phyloP scores from a whole-genome alignment of 2,888 invertebrate genomes.

The Sinhomidia bicolor region DNA sequence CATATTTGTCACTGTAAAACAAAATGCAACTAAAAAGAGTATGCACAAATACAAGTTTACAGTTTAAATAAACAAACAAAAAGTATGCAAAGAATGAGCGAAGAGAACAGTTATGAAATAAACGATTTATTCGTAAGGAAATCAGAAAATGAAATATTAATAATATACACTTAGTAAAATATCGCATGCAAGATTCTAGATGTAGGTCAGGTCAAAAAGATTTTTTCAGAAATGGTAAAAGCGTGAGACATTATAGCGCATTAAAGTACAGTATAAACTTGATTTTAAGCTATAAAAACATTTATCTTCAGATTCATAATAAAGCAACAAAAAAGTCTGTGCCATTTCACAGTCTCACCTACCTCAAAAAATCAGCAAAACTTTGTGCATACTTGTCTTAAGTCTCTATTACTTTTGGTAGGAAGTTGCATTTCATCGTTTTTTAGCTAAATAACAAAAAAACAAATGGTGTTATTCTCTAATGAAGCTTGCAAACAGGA shows the following conservation, averaged over 20 bases:
- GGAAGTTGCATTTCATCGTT: conserved; percentile 70
- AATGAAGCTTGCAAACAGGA: background rate
- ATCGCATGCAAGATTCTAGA: background rate
- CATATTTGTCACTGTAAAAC: conserved; percentile 38
- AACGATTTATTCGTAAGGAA: conserved; percentile 22
- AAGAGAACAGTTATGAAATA: background rate
- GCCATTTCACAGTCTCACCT: conserved; percentile 42
- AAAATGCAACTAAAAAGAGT: background rate
- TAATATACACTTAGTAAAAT: background rate
- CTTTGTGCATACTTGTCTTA: conserved; percentile 11
- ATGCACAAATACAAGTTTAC: background rate
- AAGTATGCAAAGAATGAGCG: background rate
- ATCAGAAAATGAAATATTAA: conserved; percentile 9
- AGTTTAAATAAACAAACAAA: background rate
- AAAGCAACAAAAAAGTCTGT: conserved; percentile 16
- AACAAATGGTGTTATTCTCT: conserved; percentile 27
- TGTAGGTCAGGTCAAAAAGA: background rate
- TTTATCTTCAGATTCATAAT: background rate
- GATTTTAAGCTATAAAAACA: background rate
- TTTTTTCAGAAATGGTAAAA: conserved; percentile 3
- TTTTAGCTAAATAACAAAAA: conserved; percentile 73
- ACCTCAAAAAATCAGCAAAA: conserved; percentile 50
- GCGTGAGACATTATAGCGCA: background rate
- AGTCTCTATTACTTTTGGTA: conserved; percentile 48
- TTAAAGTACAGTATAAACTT: background rate